Evolutionary conservation across 2,888 invertebrate genomes (phyloP).

Genomic region (Philonicus albiceps): DNA sequence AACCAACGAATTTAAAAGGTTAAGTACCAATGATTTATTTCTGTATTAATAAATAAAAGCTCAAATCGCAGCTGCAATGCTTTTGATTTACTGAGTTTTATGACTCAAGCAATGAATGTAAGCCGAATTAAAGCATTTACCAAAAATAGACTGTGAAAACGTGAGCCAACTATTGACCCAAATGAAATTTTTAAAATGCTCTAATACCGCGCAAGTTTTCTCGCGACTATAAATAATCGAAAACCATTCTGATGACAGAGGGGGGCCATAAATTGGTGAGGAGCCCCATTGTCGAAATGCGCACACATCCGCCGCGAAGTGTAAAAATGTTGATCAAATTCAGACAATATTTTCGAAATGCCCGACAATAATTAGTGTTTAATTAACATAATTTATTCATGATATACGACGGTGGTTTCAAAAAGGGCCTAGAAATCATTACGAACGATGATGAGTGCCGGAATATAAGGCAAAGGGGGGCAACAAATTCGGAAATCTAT

Average conservation of each 20-base stretch:
- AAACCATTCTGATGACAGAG: neutral
- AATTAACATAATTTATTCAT: constrained; percentile 31
- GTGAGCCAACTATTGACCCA: neutral
- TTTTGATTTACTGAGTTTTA: neutral
- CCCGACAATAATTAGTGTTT: constrained; percentile 10
- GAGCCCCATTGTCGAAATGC: neutral
- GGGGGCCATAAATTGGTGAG: constrained; percentile 5
- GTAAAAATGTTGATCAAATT: constrained; percentile 32
- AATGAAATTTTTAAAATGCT: neutral
- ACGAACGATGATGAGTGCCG: neutral
- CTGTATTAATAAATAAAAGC: neutral
- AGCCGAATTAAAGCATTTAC: neutral
- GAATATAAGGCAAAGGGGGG: no score
- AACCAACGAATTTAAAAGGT: no score
- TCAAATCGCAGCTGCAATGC: neutral
- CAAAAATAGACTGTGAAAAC: neutral
- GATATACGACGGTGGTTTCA: neutral
- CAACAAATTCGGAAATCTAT: neutral
- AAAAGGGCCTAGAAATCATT: neutral
- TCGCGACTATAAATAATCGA: neutral
- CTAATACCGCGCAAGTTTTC: neutral
- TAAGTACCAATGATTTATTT: neutral
- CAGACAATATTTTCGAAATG: constrained; percentile 33
- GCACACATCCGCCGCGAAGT: neutral
- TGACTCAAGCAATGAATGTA: neutral